Conservation (phyloP, 2,113 vertebrate species). For the Regulus satrapa region DNA sequence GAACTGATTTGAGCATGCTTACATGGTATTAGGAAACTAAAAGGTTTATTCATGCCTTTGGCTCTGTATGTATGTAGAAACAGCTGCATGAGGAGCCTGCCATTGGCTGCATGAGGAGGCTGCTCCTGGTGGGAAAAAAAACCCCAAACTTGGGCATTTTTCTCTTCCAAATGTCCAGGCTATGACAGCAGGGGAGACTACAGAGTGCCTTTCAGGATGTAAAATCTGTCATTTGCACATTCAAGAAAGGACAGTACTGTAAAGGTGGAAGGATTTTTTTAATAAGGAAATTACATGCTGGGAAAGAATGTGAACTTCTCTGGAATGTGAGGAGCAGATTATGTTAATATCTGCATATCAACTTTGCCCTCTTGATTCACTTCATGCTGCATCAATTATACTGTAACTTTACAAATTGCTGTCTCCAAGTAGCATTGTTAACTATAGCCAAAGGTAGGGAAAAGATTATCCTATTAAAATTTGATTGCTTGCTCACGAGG, state of each 20-base stretch:
- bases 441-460: not conserved
- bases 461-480: not conserved
- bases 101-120: not conserved
- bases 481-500: not conserved
- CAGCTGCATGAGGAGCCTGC: not conserved
- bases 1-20: not conserved
- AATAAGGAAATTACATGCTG: not conserved
- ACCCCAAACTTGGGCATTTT: not conserved
- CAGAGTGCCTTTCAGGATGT: not conserved
- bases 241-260: not conserved
- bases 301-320: not conserved
- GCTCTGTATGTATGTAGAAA: not conserved
- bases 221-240: not conserved
- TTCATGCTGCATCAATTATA: not conserved
- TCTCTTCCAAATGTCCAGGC: not conserved
- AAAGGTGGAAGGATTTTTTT: not conserved
- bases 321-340: not conserved
- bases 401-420: not conserved
- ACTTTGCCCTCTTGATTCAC: not conserved
- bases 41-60: not conserved
- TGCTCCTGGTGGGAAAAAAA: not conserved
- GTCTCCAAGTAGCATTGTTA: not conserved
- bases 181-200: not conserved
- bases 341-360: not conserved
- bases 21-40: not conserved